A percentile compares a stretch with the other conserved stretches of the same genome.
Conservation (phyloP, 37 sponge, comb jelly and placozoan species). For the Cladorhizidae sp. region DNA sequence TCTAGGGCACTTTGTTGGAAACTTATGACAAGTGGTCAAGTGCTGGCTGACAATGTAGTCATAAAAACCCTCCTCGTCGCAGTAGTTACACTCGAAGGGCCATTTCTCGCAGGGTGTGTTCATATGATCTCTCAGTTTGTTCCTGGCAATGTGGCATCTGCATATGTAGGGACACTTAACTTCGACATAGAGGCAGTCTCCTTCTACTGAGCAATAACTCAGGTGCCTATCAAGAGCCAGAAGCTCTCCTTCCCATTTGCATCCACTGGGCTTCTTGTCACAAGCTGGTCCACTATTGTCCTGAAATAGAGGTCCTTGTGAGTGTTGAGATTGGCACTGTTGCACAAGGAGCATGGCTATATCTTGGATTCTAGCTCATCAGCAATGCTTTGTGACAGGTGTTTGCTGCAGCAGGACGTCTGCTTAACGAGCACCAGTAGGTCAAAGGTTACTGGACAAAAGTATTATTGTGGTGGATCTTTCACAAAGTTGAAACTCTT, state of each 20-base stretch:
- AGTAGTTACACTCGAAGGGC: constrained; percentile 28
- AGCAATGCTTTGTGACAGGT: constrained; percentile 10
- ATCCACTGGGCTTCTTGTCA: constrained; percentile 10
- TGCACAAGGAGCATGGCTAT: constrained; percentile 26
- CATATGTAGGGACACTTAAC: constrained; percentile 29
- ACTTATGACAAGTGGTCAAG: constrained; percentile 10
- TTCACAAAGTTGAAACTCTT: constrained; percentile 3
- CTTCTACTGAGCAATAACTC: neutral
- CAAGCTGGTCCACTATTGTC: constrained; percentile 26
- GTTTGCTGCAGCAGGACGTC: constrained; percentile 26
- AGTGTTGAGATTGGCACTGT: neutral
- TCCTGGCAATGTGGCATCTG: neutral
- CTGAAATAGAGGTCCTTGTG: neutral
- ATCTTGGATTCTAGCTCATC: neutral
- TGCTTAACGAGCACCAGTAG: neutral
- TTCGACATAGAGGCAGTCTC: constrained; percentile 28
- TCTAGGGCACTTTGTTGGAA: constrained; percentile 27
- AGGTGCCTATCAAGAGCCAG: constrained; percentile 18
- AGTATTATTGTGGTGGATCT: neutral
- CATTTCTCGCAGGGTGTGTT: constrained; percentile 19
- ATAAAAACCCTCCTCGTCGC: constrained; percentile 20
- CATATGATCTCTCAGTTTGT: neutral
- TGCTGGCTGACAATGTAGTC: constrained; percentile 3
- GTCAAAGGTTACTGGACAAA: constrained; percentile 27
- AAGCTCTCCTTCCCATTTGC: constrained; percentile 50